Percentiles rank a stretch among this genome's conserved stretches.
Evolutionary conservation across 1,140 invertebrate species (phyloP).

Genomic region (Bombus vancouverensis): DNA sequence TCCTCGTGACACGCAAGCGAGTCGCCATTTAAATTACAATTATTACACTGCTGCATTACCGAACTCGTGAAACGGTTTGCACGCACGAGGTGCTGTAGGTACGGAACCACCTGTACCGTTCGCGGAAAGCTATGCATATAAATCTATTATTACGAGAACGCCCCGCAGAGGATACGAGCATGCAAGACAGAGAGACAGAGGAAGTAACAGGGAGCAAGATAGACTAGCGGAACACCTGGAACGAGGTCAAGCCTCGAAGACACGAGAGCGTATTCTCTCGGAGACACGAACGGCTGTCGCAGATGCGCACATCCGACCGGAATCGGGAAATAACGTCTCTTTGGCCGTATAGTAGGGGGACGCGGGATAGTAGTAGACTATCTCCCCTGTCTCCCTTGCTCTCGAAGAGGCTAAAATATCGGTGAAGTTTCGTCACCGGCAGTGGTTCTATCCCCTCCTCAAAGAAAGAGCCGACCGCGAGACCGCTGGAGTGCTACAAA

Average conservation of each 20-base stretch:
- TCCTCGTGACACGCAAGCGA: not conserved
- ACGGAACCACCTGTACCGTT: conserved; percentile 47
- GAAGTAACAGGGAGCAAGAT: not conserved
- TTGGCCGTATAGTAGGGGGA: no score
- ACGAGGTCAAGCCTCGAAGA: conserved; percentile 42
- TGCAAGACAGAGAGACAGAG: not conserved
- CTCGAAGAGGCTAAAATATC: conserved; percentile 20
- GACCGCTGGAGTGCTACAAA: not conserved
- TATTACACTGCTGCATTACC: conserved; percentile 7
- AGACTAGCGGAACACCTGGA: conserved; percentile 34
- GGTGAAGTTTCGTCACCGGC: not conserved
- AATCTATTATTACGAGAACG: conserved; percentile 43
- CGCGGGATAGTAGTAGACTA: conserved; percentile 13
- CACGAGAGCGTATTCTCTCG: not conserved
- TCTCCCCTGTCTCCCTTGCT: not conserved
- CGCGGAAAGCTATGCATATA: conserved; percentile 43
- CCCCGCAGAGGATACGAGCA: not conserved
- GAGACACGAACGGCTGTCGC: conserved; percentile 12
- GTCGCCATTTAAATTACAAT: conserved; percentile 30
- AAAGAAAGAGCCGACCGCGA: not conserved
- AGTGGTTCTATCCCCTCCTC: no score
- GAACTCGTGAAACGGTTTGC: conserved; percentile 16
- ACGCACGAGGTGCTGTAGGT: not conserved
- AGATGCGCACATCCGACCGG: conserved; percentile 32
- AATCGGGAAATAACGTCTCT: conserved; percentile 3